A percentile compares a stretch with the other conserved stretches of the same genome.
These are phyloP conservation scores for Serilophus lunatus DNA, from an alignment of 2,113 vertebrate species.

Conservation along the genomic window DNA sequence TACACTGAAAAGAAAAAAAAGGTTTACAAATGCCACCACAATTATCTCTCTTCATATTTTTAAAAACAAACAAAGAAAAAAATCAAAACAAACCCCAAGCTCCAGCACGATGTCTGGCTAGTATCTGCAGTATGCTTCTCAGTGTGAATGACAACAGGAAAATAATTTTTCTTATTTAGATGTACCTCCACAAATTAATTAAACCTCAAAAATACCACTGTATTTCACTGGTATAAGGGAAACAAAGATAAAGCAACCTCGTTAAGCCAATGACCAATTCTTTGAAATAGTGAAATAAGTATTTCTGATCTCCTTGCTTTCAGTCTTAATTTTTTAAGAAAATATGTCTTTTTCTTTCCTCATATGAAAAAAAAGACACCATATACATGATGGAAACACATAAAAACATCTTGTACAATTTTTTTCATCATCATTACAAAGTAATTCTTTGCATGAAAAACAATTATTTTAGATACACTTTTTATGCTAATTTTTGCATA, in stretches of 20 bases:
- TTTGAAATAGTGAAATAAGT: neutral
- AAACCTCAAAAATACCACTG: neutral
- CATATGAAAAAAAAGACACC: too few species aligned
- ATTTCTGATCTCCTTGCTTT: neutral
- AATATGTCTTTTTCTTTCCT: neutral
- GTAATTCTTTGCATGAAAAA: neutral
- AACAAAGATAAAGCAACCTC: neutral
- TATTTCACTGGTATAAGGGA: neutral
- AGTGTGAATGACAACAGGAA: neutral
- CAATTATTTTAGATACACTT: neutral
- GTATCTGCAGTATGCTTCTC: neutral
- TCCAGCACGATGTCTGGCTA: neutral
- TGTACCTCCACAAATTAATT: neutral
- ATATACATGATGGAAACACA: neutral
- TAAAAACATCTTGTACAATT: neutral
- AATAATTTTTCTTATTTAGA: neutral
- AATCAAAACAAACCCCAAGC: rapidly evolving
- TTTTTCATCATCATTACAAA: neutral
- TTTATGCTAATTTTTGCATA: neutral
- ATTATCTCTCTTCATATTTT: neutral
- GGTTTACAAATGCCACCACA: neutral
- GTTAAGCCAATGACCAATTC: neutral
- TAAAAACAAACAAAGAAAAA: neutral
- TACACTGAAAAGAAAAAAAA: neutral
- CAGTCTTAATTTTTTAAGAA: neutral